Base-by-base conservation (phyloP, 2,113 vertebrate genomes). In the Vulpes vulpes region DNA sequence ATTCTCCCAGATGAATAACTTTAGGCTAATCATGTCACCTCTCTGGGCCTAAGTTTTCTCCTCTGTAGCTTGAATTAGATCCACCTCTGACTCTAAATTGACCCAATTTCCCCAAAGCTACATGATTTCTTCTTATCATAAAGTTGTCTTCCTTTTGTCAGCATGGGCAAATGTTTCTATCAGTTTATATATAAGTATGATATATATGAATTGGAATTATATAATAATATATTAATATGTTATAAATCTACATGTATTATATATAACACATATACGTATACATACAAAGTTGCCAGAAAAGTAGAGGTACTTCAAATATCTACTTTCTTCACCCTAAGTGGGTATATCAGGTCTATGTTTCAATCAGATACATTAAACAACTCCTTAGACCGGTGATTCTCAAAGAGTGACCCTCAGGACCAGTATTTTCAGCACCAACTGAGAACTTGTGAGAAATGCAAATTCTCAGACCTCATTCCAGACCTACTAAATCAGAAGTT, bases 141-240 rank as follows among this genome's bases (percentile, higher is more conserved):
- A 89, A 86, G 38, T 90, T 8, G 17, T 17, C 25, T 62, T 93
- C 32, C 65, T 95, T 94, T 80, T 38, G 6, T 96, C 94, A 94
- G 9, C 20, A 15, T 76, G 87, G 73, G n/a, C 53, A 85, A 65
- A 92, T 79, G 9, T 85, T 91, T 87, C 19, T 81, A 8, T 89
- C n/a, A 35, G n/a, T 62, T 10, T 62, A n/a, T 62, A 27, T 57
- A 4, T 49, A 71, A 35, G 38, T 76, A 17, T 16, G 3, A 76
- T 27, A 76, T 32, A 53, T 78, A 32, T 11, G 32, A 32, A 19
- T 78, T 27, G 49, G 12, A 73, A 23, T 49, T 32, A 76, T 49
- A 74, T 49, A 49, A 49, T 43, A 25, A 76, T 76, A 30, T 76
- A 76, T 51, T 51, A 76, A 78, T 19, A 78, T 30, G 19, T 76